Percentiles rank a stretch among this genome's conserved stretches.
phyloP scores from a whole-genome alignment of 1,140 invertebrate genomes.

The Drosophila ogumai region DNA sequence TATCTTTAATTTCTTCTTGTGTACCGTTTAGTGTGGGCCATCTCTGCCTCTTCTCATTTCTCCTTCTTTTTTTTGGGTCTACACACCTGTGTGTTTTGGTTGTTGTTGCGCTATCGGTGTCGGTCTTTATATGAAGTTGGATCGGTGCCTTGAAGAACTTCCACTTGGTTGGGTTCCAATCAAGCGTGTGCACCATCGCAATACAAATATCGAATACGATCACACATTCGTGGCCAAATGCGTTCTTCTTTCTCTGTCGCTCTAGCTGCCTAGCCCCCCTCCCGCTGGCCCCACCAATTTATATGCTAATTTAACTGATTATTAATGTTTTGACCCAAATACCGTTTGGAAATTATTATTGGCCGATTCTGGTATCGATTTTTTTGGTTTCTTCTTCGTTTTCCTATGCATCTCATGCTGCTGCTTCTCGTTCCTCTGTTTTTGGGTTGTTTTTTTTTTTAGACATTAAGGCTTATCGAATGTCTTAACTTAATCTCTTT shows the following conservation, averaged over 20 bases:
- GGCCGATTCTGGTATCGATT: slow-evolving; percentile 75
- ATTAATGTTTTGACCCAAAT: slow-evolving; percentile 84
- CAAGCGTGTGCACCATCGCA: slow-evolving; percentile 52
- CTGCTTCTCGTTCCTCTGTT: slow-evolving; percentile 7
- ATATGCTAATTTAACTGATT: slow-evolving; percentile 84
- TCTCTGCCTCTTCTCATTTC: slow-evolving; percentile 37
- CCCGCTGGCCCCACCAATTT: slow-evolving; percentile 71
- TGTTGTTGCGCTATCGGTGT: slow-evolving; percentile 68
- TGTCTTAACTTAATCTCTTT: slow-evolving; percentile 48
- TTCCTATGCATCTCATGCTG: slow-evolving; percentile 35
- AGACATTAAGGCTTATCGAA: slow-evolving; percentile 49
- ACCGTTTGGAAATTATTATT: slow-evolving; percentile 79
- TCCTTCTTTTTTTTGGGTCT: slow-evolving; percentile 43
- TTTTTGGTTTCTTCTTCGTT: slow-evolving; percentile 49
- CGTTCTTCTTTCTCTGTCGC: slow-evolving; percentile 11
- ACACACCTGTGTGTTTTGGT: slow-evolving; percentile 69
- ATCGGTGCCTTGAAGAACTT: slow-evolving; percentile 36
- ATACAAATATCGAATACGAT: slow-evolving; percentile 50
- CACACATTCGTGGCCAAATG: slow-evolving; percentile 48
- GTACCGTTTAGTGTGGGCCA: slow-evolving; percentile 33
- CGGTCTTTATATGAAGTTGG: slow-evolving; percentile 44
- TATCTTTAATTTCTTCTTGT: slow-evolving; percentile 8
- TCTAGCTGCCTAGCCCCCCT: not conserved
- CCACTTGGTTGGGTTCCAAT: slow-evolving; percentile 46
- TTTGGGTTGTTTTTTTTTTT: slow-evolving; percentile 17